Evolutionary conservation across 1,140 invertebrate species (phyloP), one percentile per base, ranked within the genome.

Genomic region (Agrypnia vestita): DNA sequence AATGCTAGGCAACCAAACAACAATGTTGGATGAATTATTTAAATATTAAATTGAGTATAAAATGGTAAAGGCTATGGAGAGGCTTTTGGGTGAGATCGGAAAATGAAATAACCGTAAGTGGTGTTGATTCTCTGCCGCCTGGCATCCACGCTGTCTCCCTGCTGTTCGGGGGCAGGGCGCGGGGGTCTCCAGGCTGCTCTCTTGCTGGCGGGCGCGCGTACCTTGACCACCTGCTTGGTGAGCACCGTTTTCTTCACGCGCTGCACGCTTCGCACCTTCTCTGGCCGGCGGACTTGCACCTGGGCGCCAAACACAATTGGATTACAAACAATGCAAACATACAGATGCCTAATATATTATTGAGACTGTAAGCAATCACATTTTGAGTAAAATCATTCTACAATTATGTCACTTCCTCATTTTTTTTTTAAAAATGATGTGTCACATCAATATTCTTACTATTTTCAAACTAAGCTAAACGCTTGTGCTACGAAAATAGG

Each of bases 161-260:
- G 59, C 9, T 51, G 53, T 17, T 46, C 12, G 13, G 53, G 49
- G 15, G 12, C 21, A 6, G 47, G 15, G 47, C n/a, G 13, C 25
- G 35, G 25, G 53, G 72, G 49, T 59, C 6, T 80, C 79, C 84
- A 44, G 80, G 67, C 56, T 74, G 78, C 78, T 11, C 53, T 51
- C 49, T 69, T 61, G 35, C 61, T 44, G 61, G 46, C 11, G 62
- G 25, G 76, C 11, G 84, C 55, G 74, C 91, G 90, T 0, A 95
- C 94, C 0, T 93, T 94, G 7, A 97, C 94, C 78, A 96, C 92
- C 86, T 97, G 94, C 83, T 95, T 94, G 0, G 96, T 94, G 89
- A 97, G 94, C 78, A 96, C 95, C 0, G 95, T 97, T 85, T 97
- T 97, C 87, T 97, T 97, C 0, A 98, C 96, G 84, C 94, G 93